A percentile compares a stretch with the other conserved stretches of the same genome.
These are phyloP conservation scores for Tenodera sinensis DNA, from an alignment of 2,888 invertebrate genomes.

Conservation along the genomic window DNA sequence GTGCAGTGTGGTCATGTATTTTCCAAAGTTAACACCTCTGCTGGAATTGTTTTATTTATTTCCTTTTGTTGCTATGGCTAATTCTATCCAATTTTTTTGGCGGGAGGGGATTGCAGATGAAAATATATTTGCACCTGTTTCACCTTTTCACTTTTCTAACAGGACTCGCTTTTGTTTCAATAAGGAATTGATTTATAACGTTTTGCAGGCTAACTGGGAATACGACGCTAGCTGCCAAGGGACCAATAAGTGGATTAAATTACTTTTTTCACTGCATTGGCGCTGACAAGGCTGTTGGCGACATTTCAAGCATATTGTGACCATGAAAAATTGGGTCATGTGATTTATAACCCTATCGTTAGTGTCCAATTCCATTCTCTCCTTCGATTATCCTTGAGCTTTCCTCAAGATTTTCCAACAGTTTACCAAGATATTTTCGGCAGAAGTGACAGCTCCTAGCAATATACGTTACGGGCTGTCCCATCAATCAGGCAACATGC, in stretches of 20 bases:
- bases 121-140: too few relatives aligned
- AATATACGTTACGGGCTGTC: too few relatives aligned
- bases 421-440: background rate
- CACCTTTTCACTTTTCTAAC: too few relatives aligned
- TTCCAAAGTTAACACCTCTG: too few relatives aligned
- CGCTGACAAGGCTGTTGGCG: background rate
- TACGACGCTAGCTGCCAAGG: background rate
- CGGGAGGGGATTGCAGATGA: too few relatives aligned
- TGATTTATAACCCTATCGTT: background rate
- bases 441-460: background rate
- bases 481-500: too few relatives aligned
- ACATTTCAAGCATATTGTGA: background rate
- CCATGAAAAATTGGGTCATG: background rate
- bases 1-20: too few relatives aligned
- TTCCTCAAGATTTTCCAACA: background rate
- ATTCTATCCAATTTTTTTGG: too few relatives aligned
- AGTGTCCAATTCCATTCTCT: background rate
- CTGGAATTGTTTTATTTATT: too few relatives aligned
- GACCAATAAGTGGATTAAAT: background rate
- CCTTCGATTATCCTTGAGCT: background rate
- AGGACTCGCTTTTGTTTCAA: too few relatives aligned
- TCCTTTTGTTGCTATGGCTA: too few relatives aligned
- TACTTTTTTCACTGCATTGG: background rate
- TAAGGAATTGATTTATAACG: too few relatives aligned
- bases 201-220: background rate